A percentile compares a stretch with the other conserved stretches of the same genome.
phyloP scores from a whole-genome alignment of 1,140 invertebrate genomes.

The Heliconius himera region DNA sequence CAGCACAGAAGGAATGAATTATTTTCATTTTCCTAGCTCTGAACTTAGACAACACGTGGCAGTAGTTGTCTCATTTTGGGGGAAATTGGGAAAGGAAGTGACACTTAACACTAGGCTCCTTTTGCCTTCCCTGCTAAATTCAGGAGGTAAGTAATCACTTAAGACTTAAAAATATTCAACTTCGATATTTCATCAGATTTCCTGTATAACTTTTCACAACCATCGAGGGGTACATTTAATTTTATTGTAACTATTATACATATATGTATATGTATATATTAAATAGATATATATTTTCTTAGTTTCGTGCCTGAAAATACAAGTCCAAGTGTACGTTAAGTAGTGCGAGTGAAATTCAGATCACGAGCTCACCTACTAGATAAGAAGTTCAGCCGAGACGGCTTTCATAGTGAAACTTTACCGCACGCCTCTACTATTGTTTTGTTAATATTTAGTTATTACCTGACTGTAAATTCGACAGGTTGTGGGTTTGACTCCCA shows the following conservation, averaged over 20 bases:
- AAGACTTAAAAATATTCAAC: too few relatives aligned
- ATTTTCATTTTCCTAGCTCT: too few relatives aligned
- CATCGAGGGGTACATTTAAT: not conserved
- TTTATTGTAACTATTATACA: not conserved
- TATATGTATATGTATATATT: not conserved
- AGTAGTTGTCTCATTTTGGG: too few relatives aligned
- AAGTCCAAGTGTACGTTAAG: constrained; percentile 5
- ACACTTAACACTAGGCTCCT: too few relatives aligned
- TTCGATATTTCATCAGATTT: too few relatives aligned
- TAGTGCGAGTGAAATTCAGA: constrained; percentile 19
- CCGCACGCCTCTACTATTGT: not conserved
- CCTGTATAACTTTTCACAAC: not conserved
- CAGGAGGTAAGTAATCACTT: too few relatives aligned
- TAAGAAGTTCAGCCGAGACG: constrained; percentile 15
- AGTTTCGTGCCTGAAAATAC: not conserved
- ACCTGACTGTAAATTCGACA: too few relatives aligned
- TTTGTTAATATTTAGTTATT: not conserved
- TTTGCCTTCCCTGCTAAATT: too few relatives aligned
- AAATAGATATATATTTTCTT: not conserved
- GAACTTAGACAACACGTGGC: too few relatives aligned
- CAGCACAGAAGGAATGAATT: too few relatives aligned
- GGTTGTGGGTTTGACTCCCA: too few relatives aligned
- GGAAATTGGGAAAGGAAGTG: too few relatives aligned
- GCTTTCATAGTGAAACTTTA: constrained; percentile 14
- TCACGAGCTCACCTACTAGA: constrained; percentile 16